Percentiles rank a stretch among this genome's conserved stretches.
Conservation (phyloP, 1,140 invertebrate genomes). For the Aradophagus sp. region DNA sequence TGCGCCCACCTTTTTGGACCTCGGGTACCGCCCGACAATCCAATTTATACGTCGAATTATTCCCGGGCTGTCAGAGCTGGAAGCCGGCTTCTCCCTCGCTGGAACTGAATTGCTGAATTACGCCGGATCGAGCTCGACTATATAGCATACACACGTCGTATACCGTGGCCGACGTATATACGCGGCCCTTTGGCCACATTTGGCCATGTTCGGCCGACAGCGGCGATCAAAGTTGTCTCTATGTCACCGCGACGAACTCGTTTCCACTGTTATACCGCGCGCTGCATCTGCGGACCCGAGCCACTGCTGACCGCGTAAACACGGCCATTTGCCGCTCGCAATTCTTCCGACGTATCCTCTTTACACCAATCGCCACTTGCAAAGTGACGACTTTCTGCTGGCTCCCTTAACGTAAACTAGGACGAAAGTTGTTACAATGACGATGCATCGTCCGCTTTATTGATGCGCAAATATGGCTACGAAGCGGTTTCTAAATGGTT, state of each 20-base stretch:
- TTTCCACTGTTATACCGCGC: too few species aligned
- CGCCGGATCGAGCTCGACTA: slow-evolving; percentile 35
- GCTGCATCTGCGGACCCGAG: too few species aligned
- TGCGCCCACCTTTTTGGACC: slow-evolving; percentile 33
- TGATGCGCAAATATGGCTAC: too few species aligned
- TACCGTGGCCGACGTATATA: slow-evolving; percentile 3
- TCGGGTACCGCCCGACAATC: slow-evolving; percentile 61
- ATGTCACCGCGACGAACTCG: slow-evolving; percentile 18
- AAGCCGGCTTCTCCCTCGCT: slow-evolving; percentile 44
- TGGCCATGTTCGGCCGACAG: slow-evolving; percentile 30
- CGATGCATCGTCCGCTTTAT: too few species aligned
- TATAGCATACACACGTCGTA: slow-evolving; percentile 10
- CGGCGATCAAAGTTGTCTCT: slow-evolving; percentile 45
- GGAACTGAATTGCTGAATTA: slow-evolving; percentile 57
- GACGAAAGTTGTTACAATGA: too few species aligned
- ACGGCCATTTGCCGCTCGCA: too few species aligned
- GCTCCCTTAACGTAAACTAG: too few species aligned
- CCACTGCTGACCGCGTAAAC: too few species aligned
- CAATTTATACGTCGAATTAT: slow-evolving; percentile 73
- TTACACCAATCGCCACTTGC: too few species aligned
- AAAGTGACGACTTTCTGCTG: too few species aligned
- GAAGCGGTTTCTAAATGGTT: too few species aligned
- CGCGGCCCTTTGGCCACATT: slow-evolving; percentile 34
- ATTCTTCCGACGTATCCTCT: too few species aligned
- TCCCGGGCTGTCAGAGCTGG: slow-evolving; percentile 52